Evolutionary conservation across 2,113 vertebrate species (phyloP).

Genomic region (Steatornis caripensis): DNA sequence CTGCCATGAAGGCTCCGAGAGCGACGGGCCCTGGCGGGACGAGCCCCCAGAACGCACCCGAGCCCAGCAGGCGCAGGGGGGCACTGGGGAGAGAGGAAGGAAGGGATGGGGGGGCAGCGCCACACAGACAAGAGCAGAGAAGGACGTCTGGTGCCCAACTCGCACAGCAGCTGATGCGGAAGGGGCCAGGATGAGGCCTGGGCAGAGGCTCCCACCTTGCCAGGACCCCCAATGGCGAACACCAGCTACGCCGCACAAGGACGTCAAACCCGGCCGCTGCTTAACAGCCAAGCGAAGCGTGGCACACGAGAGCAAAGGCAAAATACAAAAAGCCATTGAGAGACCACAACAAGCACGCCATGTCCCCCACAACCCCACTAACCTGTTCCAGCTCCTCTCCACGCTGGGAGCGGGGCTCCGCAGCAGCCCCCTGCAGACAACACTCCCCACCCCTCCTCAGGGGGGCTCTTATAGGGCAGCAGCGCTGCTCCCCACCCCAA

Average conservation of each 20-base stretch:
- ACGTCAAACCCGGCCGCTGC: accelerated
- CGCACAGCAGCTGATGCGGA: accelerated
- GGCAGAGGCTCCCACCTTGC: background rate
- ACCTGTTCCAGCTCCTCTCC: background rate
- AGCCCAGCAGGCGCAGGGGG: background rate
- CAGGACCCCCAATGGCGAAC: background rate
- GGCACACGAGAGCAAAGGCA: background rate
- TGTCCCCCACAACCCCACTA: accelerated
- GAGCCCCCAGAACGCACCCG: accelerated
- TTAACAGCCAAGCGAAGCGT: background rate
- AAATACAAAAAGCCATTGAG: background rate
- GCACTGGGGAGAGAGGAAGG: accelerated
- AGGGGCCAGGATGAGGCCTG: background rate
- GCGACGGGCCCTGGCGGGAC: too few relatives aligned
- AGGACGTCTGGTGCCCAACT: accelerated
- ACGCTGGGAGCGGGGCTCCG: accelerated
- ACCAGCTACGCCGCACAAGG: accelerated
- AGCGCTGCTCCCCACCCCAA: accelerated
- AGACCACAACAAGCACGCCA: background rate
- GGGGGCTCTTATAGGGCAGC: background rate
- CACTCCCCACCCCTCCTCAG: accelerated
- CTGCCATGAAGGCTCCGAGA: background rate
- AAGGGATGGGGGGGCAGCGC: background rate
- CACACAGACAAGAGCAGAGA: accelerated
- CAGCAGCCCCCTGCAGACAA: accelerated